A percentile compares a stretch with the other conserved stretches of the same genome.
These are phyloP conservation scores for Capreolus pygargus DNA, from an alignment of 2,113 vertebrate species.

Conservation along the genomic window DNA sequence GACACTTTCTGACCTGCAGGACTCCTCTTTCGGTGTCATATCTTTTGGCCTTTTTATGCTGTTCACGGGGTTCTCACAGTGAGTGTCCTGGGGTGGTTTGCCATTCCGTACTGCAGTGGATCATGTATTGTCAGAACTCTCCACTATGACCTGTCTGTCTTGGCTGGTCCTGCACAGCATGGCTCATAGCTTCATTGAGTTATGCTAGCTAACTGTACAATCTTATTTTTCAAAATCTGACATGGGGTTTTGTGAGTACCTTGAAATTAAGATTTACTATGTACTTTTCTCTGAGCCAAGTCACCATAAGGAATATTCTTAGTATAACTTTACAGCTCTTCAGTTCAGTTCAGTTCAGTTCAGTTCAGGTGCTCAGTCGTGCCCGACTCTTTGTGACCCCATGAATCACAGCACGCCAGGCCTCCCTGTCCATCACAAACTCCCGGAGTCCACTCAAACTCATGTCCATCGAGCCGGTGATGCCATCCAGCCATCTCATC, in stretches of 20 bases:
- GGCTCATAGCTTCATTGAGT: neutral
- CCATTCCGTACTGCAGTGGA: neutral
- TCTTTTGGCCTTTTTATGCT: neutral
- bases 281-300: neutral
- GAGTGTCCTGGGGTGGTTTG: neutral
- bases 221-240: neutral
- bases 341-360: neutral
- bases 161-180: neutral
- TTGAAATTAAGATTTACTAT: neutral
- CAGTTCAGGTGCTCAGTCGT: too few relatives aligned
- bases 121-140: neutral
- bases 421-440: too few relatives aligned
- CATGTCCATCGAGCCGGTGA: too few relatives aligned
- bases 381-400: too few relatives aligned
- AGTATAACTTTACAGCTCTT: neutral
- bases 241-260: neutral
- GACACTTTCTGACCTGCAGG: neutral
- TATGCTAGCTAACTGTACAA: neutral
- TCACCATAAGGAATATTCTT: neutral
- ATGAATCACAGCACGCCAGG: too few relatives aligned
- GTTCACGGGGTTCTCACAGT: neutral
- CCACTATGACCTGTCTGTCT: fast-evolving
- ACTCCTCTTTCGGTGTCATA: neutral
- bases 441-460: too few relatives aligned
- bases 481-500: too few relatives aligned